These are phyloP conservation scores for Drosophila niveifrons DNA, from an alignment of 2,888 invertebrate genomes.

Conservation along the genomic window DNA sequence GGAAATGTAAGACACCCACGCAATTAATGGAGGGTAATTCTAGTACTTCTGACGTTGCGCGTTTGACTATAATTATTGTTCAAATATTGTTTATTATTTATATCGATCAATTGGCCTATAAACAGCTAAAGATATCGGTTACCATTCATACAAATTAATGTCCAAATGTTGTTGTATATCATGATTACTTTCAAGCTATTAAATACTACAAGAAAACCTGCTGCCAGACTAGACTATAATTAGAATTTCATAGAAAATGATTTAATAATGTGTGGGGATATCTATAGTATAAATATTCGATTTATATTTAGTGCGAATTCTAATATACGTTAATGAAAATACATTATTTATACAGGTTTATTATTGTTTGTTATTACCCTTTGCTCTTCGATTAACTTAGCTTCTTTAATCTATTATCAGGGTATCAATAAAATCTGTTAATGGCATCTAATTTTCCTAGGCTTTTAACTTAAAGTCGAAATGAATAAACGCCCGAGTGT, in stretches of 20 bases:
- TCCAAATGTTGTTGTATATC: not conserved
- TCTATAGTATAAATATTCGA: not conserved
- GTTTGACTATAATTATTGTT: not conserved
- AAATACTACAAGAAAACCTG: not conserved
- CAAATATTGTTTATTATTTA: constrained; percentile 1
- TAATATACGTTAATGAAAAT: not conserved
- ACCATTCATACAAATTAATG: not conserved
- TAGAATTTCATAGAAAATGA: not conserved
- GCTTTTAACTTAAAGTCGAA: not conserved
- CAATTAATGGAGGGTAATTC: not conserved
- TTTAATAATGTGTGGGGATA: not conserved
- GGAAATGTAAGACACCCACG: not conserved
- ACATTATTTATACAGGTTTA: not conserved
- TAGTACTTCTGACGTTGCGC: not conserved
- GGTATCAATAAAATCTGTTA: not conserved
- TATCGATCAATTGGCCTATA: not conserved
- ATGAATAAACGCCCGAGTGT: not conserved
- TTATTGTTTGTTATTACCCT: not conserved
- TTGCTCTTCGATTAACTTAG: not conserved
- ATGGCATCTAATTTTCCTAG: too few relatives aligned
- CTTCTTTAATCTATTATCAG: not conserved
- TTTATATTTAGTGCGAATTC: not conserved
- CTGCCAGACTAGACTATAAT: not conserved
- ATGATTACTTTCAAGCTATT: not conserved
- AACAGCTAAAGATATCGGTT: not conserved